phyloP scores from a whole-genome alignment of 2,113 vertebrate genomes.

The Urocynchramus pylzowi region DNA sequence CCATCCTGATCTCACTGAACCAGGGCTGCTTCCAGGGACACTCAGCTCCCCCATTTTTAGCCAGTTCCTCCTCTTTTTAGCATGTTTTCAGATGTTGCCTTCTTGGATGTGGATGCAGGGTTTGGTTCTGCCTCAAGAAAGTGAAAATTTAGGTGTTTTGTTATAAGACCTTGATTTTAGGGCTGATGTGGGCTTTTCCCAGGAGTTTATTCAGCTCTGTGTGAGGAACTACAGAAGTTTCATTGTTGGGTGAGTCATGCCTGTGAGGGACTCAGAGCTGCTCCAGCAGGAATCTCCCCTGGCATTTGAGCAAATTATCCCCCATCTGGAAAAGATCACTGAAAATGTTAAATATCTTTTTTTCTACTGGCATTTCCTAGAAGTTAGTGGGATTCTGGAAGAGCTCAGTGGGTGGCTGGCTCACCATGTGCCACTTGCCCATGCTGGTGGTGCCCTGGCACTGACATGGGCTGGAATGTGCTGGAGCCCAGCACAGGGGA shows the following conservation, averaged over 20 bases:
- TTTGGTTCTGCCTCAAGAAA: not conserved
- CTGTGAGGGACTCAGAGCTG: fast-evolving
- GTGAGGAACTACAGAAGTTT: not conserved
- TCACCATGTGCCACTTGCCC: fast-evolving
- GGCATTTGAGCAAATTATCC: conserved; percentile 44
- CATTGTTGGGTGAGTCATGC: not conserved
- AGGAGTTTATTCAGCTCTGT: fast-evolving
- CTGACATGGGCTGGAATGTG: fast-evolving
- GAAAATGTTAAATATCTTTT: not conserved
- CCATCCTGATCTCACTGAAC: not conserved
- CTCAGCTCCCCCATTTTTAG: not conserved
- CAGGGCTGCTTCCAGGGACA: fast-evolving
- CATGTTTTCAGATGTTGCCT: fast-evolving
- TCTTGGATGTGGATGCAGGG: fast-evolving
- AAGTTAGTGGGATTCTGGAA: not conserved
- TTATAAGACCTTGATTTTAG: not conserved
- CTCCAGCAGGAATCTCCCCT: not conserved
- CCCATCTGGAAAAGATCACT: not conserved
- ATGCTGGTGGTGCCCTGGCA: fast-evolving
- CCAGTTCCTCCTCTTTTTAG: not conserved
- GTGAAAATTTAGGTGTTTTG: not conserved
- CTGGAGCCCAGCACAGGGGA: fast-evolving
- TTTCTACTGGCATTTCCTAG: conserved; percentile 26
- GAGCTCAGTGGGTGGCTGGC: not conserved
- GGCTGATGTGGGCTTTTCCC: not conserved